Conservation (phyloP, 2,797 vertebrate genomes). For the Merluccius polli region DNA sequence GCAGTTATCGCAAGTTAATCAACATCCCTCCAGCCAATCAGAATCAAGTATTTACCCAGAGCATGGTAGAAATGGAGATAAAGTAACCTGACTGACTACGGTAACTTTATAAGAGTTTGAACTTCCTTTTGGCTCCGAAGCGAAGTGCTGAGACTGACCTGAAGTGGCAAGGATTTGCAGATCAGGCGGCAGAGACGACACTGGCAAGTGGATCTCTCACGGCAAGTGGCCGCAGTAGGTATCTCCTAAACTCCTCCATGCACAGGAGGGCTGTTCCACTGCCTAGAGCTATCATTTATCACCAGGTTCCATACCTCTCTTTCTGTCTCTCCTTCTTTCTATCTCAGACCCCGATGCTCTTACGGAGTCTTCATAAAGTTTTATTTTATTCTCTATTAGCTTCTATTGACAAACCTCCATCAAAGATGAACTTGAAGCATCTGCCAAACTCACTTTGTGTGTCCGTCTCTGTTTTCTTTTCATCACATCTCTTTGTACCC, state of each 20-base stretch:
- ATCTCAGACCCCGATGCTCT: neutral
- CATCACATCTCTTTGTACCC: neutral
- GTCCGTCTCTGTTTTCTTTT: neutral
- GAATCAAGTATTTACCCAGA: too few relatives aligned
- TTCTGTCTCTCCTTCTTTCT: neutral
- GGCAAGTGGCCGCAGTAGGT: slow-evolving; percentile 24
- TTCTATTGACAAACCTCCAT: too few relatives aligned
- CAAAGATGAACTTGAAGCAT: too few relatives aligned
- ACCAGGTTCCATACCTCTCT: neutral
- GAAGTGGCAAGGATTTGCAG: slow-evolving; percentile 19
- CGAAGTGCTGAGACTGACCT: neutral
- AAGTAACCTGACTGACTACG: neutral
- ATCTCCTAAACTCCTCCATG: slow-evolving; percentile 4
- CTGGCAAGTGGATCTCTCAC: slow-evolving; percentile 16
- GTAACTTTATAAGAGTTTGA: neutral
- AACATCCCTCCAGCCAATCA: too few relatives aligned
- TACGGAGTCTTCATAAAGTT: neutral
- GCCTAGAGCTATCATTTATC: slow-evolving; percentile 9
- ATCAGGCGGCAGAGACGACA: slow-evolving; percentile 20
- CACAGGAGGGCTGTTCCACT: slow-evolving; percentile 11
- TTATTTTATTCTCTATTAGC: neutral
- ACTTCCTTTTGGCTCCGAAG: neutral
- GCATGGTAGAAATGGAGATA: neutral
- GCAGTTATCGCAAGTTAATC: too few relatives aligned
- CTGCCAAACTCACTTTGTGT: neutral